Percentiles rank a stretch among this genome's conserved stretches.
phyloP scores from a whole-genome alignment of 2,797 vertebrate genomes.

The Pampus argenteus region DNA sequence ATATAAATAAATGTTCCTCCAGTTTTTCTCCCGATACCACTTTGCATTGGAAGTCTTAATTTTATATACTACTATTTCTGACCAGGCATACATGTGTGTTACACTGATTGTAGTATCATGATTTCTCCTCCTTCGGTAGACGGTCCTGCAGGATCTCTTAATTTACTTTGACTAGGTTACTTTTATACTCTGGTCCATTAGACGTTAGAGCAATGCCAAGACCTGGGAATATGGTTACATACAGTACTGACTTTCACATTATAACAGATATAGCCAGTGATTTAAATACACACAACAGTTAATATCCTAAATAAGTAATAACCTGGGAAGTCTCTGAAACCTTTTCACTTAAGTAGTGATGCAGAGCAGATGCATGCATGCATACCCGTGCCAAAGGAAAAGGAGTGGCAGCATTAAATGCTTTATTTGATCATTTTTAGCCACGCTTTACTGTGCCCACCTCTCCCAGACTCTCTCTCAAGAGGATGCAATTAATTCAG shows the following conservation, averaged over 20 bases:
- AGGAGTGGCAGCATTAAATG: constrained; percentile 51
- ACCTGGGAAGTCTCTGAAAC: not conserved
- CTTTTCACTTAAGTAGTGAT: constrained; percentile 12
- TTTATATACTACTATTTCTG: constrained; percentile 3
- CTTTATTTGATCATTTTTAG: constrained; percentile 68
- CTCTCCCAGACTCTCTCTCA: constrained; percentile 44
- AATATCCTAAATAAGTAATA: constrained; percentile 18
- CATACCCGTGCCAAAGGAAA: constrained; percentile 24
- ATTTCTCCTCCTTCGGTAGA: not conserved
- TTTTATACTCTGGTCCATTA: constrained; percentile 14
- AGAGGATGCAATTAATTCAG: constrained; percentile 70
- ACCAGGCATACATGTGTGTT: not conserved
- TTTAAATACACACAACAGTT: not conserved
- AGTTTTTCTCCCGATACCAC: not conserved
- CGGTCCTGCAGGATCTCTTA: not conserved
- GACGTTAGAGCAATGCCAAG: not conserved
- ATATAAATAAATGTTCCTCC: too few species aligned
- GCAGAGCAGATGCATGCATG: constrained; percentile 12
- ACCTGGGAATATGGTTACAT: constrained; percentile 12
- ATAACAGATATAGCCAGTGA: not conserved
- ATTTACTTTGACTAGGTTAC: constrained; percentile 17
- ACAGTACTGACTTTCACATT: not conserved
- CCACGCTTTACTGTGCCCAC: constrained; percentile 50
- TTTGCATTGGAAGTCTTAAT: not conserved
- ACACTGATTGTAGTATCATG: constrained; percentile 10